Evolutionary conservation across 2,888 invertebrate species (phyloP).

Genomic region (Chaitophorus viminalis): DNA sequence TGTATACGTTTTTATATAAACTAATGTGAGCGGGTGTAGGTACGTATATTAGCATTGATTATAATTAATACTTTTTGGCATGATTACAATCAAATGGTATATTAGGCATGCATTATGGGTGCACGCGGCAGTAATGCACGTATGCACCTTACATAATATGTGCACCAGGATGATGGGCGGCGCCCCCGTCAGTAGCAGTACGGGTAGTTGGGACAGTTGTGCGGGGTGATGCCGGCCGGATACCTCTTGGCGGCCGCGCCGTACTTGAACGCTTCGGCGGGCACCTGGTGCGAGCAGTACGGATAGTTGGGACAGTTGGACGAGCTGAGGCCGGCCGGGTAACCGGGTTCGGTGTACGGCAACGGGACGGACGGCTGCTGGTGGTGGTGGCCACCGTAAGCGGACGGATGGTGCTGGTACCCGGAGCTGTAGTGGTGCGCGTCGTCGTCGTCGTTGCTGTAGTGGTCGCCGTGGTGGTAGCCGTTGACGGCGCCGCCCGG

Average conservation of each 20-base stretch:
- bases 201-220: constrained; percentile 44
- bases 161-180: too few species aligned
- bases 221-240: constrained; percentile 17
- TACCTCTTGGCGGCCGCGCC: not conserved
- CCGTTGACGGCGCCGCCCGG: constrained; percentile 68
- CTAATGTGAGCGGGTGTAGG: too few species aligned
- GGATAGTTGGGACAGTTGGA: constrained; percentile 74
- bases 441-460: not conserved
- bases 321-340: constrained; percentile 71
- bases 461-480: not conserved
- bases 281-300: constrained; percentile 68
- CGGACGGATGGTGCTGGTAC: constrained; percentile 43
- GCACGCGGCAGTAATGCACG: too few species aligned
- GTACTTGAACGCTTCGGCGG: constrained; percentile 45
- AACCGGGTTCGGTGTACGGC: constrained; percentile 66
- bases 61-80: too few species aligned
- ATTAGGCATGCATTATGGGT: too few species aligned
- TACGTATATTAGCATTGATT: too few species aligned
- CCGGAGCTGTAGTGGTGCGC: not conserved
- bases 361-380: not conserved
- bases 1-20: too few species aligned
- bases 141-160: too few species aligned
- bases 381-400: constrained; percentile 9
- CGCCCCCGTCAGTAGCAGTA: constrained; percentile 5
- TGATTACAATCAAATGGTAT: too few species aligned